phyloP scores from a whole-genome alignment of 2,888 invertebrate genomes.

The Idaea straminata region DNA sequence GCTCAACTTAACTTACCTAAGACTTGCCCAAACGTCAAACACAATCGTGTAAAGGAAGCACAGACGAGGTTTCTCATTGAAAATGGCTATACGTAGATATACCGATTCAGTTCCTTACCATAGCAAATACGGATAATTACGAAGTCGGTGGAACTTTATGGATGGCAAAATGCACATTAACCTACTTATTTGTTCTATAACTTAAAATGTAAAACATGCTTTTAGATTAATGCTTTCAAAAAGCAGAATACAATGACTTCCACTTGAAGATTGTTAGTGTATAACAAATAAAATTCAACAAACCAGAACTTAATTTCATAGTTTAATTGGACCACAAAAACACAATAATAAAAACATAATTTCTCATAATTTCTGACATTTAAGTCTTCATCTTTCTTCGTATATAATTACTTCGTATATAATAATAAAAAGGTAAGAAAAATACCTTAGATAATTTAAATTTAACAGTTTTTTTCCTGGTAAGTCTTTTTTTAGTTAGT shows the following conservation, averaged over 20 bases:
- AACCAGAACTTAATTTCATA: neutral
- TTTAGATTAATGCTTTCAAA: neutral
- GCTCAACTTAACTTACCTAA: too few relatives aligned
- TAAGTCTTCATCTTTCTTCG: neutral
- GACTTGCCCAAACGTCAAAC: neutral
- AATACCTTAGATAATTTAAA: too few relatives aligned
- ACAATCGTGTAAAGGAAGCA: neutral
- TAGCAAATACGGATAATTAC: neutral
- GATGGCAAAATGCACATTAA: neutral
- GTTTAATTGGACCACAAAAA: neutral
- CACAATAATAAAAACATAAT: neutral
- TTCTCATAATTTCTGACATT: neutral
- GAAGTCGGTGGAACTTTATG: neutral
- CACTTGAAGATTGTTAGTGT: neutral
- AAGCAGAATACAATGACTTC: neutral
- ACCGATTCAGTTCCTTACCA: neutral
- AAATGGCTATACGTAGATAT: neutral
- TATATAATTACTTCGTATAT: neutral
- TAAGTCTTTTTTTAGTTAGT: too few relatives aligned
- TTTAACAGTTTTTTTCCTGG: too few relatives aligned
- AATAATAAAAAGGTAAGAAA: neutral
- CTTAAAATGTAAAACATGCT: too few relatives aligned
- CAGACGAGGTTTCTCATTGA: neutral
- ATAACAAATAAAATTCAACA: neutral
- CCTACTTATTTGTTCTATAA: too few relatives aligned